Percentiles rank a stretch among this genome's conserved stretches.
Evolutionary conservation across 2,888 invertebrate species (phyloP).

Genomic region (Maniola hyperantus): DNA sequence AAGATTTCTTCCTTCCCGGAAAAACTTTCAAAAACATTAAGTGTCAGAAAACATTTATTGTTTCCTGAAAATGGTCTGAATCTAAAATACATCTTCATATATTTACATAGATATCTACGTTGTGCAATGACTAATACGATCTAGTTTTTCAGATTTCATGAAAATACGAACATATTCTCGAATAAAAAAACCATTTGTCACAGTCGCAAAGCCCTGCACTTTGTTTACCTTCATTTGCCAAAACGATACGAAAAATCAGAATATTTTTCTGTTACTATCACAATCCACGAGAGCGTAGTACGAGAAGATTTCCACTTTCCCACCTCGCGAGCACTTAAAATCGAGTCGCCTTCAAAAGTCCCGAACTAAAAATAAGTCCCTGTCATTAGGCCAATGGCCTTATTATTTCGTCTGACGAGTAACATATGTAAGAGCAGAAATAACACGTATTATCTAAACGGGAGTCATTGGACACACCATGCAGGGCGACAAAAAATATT

Average conservation of each 20-base stretch:
- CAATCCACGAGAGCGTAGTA: constrained; percentile 24
- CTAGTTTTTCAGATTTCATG: not conserved
- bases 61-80: not conserved
- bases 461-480: constrained; percentile 50
- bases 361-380: constrained; percentile 63
- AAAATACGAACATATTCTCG: constrained; percentile 1
- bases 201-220: not conserved
- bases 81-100: not conserved
- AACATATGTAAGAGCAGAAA: constrained; percentile 78
- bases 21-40: too few relatives aligned
- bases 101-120: not conserved
- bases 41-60: constrained; percentile 1
- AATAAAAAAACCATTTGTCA: constrained; percentile 9
- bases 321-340: constrained; percentile 55
- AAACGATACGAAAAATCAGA: constrained; percentile 16
- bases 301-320: constrained; percentile 38
- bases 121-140: not conserved
- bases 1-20: too few relatives aligned
- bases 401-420: constrained; percentile 79
- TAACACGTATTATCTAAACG: constrained; percentile 78
- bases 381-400: constrained; percentile 82
- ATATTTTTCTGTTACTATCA: constrained; percentile 19
- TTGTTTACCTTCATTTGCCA: constrained; percentile 37
- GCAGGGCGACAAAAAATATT: constrained; percentile 61
- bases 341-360: constrained; percentile 66